Base-by-base conservation (phyloP, 2,888 invertebrate genomes). In the Villa cingulata region DNA sequence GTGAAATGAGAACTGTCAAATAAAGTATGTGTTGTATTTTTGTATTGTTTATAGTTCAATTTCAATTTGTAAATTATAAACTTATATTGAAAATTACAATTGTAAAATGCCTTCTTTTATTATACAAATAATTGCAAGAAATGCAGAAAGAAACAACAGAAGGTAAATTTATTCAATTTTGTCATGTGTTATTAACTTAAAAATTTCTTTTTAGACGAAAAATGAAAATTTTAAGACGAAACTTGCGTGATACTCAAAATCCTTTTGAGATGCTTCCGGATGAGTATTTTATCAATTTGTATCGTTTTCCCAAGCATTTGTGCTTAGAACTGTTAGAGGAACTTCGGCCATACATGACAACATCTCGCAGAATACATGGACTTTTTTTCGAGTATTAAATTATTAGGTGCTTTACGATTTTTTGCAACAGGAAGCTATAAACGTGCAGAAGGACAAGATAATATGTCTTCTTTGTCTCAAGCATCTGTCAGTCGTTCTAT, bases 301-400 rank as follows among this genome's bases (percentile, higher is more conserved):
- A 48, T 38, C 17, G 45, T 16, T 41, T 48, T 32, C 42, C 48
- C 16, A 48, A 48, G 42, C n/a, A 32, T 32, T 23, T 45, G 18
- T 45, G 41, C n/a, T 32, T 39, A 34, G 34, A 37, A 19, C 38
- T 43, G 4, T 18, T 17, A 14, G 42, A 29, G 17, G 34, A 43
- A 41, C 15, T 44, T 4, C 27, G 16, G 29, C 40, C 44, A 18
- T 43, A 37, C 32, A 20, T 44, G 38, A n/a, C 37, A 19, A 17
- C 10, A 42, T n/a, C n/a, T n/a, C n/a, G n/a, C n/a, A 42, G 34
- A 10, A 9, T 18, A 18, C 16, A 42, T 16, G 18, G 14, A 10
- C 17, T 29, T 29, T 2, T 27, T 12, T n/a, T 29, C 3, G 29
- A 32, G n/a, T 42, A 16, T 19, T 16, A 42, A 7, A 15, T 16